Evolutionary conservation across 2,888 invertebrate genomes (phyloP).

Genomic region (Leptura quadrifasciata): DNA sequence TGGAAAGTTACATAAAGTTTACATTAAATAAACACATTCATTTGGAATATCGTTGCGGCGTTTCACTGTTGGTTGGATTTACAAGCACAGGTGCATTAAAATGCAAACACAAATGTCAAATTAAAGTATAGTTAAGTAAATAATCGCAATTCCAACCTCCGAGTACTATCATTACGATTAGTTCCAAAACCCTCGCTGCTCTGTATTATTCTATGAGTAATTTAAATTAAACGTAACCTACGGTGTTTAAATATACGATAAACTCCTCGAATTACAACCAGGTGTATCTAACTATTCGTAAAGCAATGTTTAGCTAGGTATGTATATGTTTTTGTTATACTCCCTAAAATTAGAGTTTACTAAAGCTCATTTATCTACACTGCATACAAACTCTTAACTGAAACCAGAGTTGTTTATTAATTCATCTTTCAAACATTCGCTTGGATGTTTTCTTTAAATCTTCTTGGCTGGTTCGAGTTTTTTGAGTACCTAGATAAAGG

Average conservation of each 20-base stretch:
- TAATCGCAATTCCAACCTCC: too few species aligned
- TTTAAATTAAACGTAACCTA: not conserved
- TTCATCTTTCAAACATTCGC: not conserved
- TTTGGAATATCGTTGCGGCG: too few species aligned
- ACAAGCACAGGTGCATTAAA: too few species aligned
- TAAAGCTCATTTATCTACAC: slow-evolving; percentile 2
- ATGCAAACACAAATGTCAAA: too few species aligned
- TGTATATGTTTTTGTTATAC: not conserved
- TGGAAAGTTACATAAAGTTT: too few species aligned
- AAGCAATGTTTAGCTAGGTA: not conserved
- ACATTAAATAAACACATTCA: too few species aligned
- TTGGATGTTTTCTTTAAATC: not conserved
- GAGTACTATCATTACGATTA: too few species aligned
- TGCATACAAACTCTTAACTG: not conserved
- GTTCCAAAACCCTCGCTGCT: not conserved
- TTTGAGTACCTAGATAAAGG: too few species aligned
- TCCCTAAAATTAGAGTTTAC: not conserved
- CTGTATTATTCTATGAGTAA: not conserved
- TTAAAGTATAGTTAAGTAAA: too few species aligned
- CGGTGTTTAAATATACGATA: not conserved
- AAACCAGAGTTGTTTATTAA: not conserved
- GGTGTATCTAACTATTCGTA: not conserved
- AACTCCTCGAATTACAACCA: not conserved
- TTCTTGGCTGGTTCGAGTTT: not conserved
- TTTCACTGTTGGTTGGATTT: too few species aligned